phyloP scores from a whole-genome alignment of 2,113 vertebrate species.

The Pterophyllum scalare region DNA sequence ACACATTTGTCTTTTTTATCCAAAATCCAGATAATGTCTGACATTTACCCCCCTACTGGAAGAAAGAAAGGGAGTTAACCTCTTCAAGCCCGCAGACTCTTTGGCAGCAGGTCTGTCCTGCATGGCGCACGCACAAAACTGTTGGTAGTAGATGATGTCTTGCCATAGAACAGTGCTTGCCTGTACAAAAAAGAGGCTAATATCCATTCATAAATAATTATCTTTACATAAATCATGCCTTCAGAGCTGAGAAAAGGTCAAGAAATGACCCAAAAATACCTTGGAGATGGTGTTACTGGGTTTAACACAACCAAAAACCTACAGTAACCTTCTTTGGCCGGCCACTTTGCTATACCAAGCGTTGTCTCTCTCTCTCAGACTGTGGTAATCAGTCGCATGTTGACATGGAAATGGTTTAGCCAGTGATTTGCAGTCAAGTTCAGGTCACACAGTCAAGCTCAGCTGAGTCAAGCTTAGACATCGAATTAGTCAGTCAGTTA shows the following conservation, averaged over 20 bases:
- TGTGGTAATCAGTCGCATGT: no score
- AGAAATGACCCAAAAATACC: background rate
- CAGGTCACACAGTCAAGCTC: no score
- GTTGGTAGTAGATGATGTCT: background rate
- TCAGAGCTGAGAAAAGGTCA: background rate
- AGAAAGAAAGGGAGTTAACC: conserved; percentile 2
- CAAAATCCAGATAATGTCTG: conserved; percentile 46
- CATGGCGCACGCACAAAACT: background rate
- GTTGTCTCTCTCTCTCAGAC: background rate
- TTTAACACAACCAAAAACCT: background rate
- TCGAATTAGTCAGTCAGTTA: background rate
- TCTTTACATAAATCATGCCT: background rate
- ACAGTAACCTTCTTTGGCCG: background rate
- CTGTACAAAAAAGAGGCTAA: background rate
- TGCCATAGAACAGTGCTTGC: background rate
- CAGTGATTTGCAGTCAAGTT: no score
- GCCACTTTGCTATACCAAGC: background rate
- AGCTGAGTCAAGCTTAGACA: no score
- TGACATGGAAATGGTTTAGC: background rate
- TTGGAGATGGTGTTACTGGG: background rate
- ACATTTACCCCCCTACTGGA: conserved; percentile 30
- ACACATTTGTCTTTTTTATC: conserved; percentile 33
- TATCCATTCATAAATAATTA: background rate
- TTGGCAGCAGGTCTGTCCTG: background rate
- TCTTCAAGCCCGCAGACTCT: background rate